Evolutionary conservation across 2,113 vertebrate genomes (phyloP), one percentile per base, ranked within the genome.

Genomic region (Engraulis encrasicolus): DNA sequence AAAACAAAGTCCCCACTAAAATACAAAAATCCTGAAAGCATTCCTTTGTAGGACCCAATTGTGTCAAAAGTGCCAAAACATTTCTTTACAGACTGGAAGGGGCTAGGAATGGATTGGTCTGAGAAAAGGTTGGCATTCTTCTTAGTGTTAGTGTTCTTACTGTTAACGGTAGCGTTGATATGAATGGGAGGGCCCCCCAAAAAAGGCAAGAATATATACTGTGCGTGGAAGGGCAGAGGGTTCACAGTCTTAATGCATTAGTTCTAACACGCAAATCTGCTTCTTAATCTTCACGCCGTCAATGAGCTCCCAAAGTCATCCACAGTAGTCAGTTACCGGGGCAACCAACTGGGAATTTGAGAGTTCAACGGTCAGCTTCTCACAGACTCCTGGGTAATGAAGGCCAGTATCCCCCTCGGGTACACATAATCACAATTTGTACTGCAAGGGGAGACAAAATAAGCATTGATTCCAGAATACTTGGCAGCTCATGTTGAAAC

Each of bases 221-320:
- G n/a, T n/a, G n/a, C n/a, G n/a, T n/a, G n/a, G n/a, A n/a, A n/a
- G n/a, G n/a, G n/a, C n/a, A n/a, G n/a, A n/a, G n/a, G n/a, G n/a
- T n/a, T n/a, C n/a, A 86, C 86, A 78, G 82, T 34, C 66, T 34
- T 74, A 74, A 74, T 9, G 58, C 78, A 20, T 19, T n/a, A 38
- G 19, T 2, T 84, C 61, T 31, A 50, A 36, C 40, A 83, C 23
- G 37, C 74, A 83, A 78, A 84, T 79, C 82, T 58, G 34, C 78
- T 78, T 36, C 36, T 40, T 49, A 82, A 58, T 85, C 84, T 50
- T 34, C 17, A 18, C 61, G 49, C 79, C 49, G 31, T 36, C 19
- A 9, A 36, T 37, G 31, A 81, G 50, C 36, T 50, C 79, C 7
- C 18, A n/a, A n/a, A n/a, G n/a, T 2, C 20, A 31, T 74, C 66